Base-by-base conservation (phyloP, 2,888 invertebrate species). In the Lithophane ornitopus region DNA sequence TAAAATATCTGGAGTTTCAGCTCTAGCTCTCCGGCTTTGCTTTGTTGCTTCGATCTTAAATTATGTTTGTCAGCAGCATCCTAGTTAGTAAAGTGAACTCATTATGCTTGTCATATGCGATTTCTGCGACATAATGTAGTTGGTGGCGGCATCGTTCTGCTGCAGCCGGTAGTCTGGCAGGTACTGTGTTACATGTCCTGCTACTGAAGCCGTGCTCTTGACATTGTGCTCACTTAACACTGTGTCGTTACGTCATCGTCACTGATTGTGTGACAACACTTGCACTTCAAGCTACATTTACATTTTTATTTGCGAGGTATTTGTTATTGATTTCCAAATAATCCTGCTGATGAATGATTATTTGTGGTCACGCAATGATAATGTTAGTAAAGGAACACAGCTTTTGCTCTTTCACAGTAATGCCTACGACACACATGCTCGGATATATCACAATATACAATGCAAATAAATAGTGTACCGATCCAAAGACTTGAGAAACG, bases 201-300 rank as follows among this genome's bases (percentile, higher is more conserved):
- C 49, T 54, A 11, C 34, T n/a, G 11, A 19, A 16, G n/a, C 56
- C 34, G 46, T 85, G 68, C 39, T 63, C 84, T 76, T 76, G 81
- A 81, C 76, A 74, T 78, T 84, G 69, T 59, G 69, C 61, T 84
- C 70, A 70, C 58, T 72, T 73, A 76, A 73, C 46, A 76, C n/a
- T 41, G 66, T 14, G 19, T 12, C 39, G n/a, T 78, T 54, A 67
- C 71, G 28, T 72, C 39, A 74, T 12, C 16, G 12, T 52, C 54
- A 71, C 16, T 39, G 63, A 41, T 72, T 41, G 52, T 44, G 41
- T 22, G 58, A 28, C 44, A 59, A 52, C 52, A 54, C n/a, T 34
- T 39, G 52, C 65, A 26, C 2, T 44, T 9, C 39, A 12, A 41
- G 7, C 46, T 28, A 54, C 8, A 58, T 67, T 41, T 39, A 3